Evolutionary conservation across 2,888 invertebrate genomes (phyloP), one percentile per base, ranked within the genome.

Genomic region (Ormyrus thymus): DNA sequence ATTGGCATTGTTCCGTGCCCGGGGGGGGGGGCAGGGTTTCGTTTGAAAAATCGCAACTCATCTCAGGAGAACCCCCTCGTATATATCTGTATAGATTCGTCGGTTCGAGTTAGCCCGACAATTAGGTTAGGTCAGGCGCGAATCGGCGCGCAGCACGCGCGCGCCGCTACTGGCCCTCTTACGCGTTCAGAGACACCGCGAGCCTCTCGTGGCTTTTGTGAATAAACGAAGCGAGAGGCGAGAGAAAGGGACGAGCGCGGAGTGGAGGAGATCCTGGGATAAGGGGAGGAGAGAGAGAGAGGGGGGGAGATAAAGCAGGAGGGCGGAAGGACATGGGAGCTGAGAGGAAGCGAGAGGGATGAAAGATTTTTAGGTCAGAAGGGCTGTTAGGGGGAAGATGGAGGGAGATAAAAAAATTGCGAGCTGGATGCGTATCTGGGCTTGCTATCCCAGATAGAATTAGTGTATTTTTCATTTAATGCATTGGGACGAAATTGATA

Each of bases 61-160:
- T 11, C 10, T 9, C 10, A 4, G 29, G 29, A 29, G 29, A n/a
- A n/a, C 4, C 29, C 29, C 29, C 1, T 29, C 29, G 29, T 29
- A 7, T 46, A 56, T 13, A 66, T 50, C 13, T 66, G 48, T 59
- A 58, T 66, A 74, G 43, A 15, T 55, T 64, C 56, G 51, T 51
- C 51, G 45, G 48, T 50, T 59, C n/a, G n/a, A 74, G 51, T 66
- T 66, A 66, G 66, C 66, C 58, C 45, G 43, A 59, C 58, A 66
- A 74, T 74, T 66, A 74, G 59, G 66, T 74, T 74, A 74, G 66
- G 65, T 74, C 59, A 13, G 59, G 59, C 11, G n/a, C 64, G 11
- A 64, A 43, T 51, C 15, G 62, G 55, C 29, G 29, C 29, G 29
- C 4, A 29, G 29, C 29, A 29, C 29, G 29, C 29, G 29, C 29